Evolutionary conservation across 2,888 invertebrate genomes (phyloP).

Genomic region (Agrotis exclamationis): DNA sequence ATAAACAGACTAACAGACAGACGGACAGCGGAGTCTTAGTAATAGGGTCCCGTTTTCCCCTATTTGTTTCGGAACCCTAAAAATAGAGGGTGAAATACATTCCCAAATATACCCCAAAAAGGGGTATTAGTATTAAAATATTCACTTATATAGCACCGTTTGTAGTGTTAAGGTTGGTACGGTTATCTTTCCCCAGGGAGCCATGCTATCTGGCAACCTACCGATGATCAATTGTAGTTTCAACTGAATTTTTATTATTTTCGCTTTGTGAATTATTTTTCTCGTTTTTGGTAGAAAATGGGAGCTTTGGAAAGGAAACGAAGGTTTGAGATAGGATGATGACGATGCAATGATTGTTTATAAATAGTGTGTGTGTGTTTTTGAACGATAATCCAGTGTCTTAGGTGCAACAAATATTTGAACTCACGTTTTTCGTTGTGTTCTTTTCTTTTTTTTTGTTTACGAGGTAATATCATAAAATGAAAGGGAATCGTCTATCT

Average conservation of each 20-base stretch:
- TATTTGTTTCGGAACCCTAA: no score
- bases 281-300: background rate
- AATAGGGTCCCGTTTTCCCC: no score
- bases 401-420: no score
- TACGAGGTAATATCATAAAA: no score
- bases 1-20: no score
- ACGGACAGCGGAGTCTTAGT: no score
- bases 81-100: conserved; percentile 22
- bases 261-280: conserved; percentile 30
- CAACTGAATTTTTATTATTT: conserved; percentile 39
- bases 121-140: conserved; percentile 57
- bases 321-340: background rate
- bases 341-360: no score
- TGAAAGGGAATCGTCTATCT: no score
- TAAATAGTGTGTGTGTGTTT: no score
- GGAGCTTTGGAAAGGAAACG: background rate
- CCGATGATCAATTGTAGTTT: conserved; percentile 55
- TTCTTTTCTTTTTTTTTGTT: no score
- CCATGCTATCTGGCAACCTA: conserved; percentile 44
- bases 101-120: conserved; percentile 31
- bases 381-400: no score
- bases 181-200: conserved; percentile 57
- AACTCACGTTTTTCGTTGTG: no score
- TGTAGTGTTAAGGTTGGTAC: conserved; percentile 31
- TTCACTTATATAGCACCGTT: conserved; percentile 50